A percentile compares a stretch with the other conserved stretches of the same genome.
Evolutionary conservation across 2,113 vertebrate genomes (phyloP).

Genomic region (Oenanthe melanoleuca): DNA sequence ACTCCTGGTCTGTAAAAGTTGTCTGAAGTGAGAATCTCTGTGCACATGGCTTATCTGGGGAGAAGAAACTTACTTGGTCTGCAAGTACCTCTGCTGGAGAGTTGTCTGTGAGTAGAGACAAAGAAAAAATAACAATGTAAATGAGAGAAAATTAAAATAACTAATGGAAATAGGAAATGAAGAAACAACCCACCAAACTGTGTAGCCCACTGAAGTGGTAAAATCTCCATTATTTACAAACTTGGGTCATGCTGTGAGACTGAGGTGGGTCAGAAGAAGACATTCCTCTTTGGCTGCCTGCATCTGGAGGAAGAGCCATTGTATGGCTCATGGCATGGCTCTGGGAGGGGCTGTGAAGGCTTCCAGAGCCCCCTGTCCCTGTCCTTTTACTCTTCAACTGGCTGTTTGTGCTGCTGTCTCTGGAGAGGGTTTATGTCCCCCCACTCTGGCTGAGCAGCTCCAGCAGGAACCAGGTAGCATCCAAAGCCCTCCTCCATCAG

Average conservation of each 20-base stretch:
- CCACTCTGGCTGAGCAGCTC: neutral
- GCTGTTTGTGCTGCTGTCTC: neutral
- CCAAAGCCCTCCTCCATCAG: neutral
- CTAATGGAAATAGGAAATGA: neutral
- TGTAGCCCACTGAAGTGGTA: neutral
- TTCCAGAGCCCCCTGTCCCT: neutral
- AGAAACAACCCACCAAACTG: neutral
- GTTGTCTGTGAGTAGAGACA: neutral
- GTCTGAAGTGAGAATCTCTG: neutral
- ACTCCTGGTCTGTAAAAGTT: neutral
- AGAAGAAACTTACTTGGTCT: neutral
- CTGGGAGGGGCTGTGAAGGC: neutral
- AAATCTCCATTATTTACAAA: neutral
- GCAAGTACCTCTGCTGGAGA: neutral
- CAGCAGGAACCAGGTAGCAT: neutral
- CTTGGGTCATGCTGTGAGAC: neutral
- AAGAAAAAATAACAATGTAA: neutral
- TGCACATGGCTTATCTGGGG: neutral
- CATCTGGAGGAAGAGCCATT: neutral
- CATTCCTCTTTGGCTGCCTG: neutral
- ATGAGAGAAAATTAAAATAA: neutral
- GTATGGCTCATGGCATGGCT: accelerated
- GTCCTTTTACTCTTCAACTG: neutral
- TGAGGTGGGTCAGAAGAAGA: neutral
- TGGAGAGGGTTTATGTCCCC: neutral